These are phyloP conservation scores for Grapholita molesta DNA, from an alignment of 1,140 invertebrate genomes.

Conservation along the genomic window DNA sequence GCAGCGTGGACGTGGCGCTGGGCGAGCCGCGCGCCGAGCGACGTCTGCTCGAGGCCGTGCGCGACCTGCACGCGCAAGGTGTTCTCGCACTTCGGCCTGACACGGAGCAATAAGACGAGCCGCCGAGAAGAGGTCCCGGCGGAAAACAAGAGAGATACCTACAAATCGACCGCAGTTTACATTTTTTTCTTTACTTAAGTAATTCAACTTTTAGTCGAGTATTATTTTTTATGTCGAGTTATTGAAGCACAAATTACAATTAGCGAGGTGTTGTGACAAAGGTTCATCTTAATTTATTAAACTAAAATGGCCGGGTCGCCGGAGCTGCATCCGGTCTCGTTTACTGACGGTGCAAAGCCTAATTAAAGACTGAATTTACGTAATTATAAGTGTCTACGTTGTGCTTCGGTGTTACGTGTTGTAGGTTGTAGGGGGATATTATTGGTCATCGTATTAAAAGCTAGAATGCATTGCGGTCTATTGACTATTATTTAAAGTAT, in stretches of 20 bases:
- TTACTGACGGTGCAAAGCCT: slow-evolving; percentile 44
- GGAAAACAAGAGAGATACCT: neutral
- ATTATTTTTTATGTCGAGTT: slow-evolving; percentile 29
- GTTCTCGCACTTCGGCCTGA: slow-evolving; percentile 63
- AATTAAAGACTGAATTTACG: slow-evolving; percentile 74
- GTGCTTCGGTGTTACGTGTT: slow-evolving; percentile 37
- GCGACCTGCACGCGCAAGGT: slow-evolving; percentile 61
- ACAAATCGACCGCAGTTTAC: slow-evolving; percentile 27
- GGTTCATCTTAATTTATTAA: slow-evolving; percentile 24
- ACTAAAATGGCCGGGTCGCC: slow-evolving; percentile 31
- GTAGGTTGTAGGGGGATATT: slow-evolving; percentile 44
- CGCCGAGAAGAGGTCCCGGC: neutral
- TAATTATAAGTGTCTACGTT: slow-evolving; percentile 42
- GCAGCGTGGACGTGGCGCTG: slow-evolving; percentile 86
- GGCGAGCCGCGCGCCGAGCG: slow-evolving; percentile 83
- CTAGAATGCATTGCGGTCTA: slow-evolving; percentile 65
- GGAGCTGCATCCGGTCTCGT: slow-evolving; percentile 25
- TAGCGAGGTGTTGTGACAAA: slow-evolving; percentile 41
- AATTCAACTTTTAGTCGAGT: neutral
- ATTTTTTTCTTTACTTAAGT: neutral
- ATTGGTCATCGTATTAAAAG: slow-evolving; percentile 65
- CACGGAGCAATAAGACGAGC: slow-evolving; percentile 45
- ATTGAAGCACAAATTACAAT: slow-evolving; percentile 55
- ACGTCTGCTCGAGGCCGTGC: slow-evolving; percentile 69
- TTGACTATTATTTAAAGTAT: slow-evolving; percentile 68